phyloP scores from a whole-genome alignment of 2,797 vertebrate genomes.

The Muraenolepis orangiensis region DNA sequence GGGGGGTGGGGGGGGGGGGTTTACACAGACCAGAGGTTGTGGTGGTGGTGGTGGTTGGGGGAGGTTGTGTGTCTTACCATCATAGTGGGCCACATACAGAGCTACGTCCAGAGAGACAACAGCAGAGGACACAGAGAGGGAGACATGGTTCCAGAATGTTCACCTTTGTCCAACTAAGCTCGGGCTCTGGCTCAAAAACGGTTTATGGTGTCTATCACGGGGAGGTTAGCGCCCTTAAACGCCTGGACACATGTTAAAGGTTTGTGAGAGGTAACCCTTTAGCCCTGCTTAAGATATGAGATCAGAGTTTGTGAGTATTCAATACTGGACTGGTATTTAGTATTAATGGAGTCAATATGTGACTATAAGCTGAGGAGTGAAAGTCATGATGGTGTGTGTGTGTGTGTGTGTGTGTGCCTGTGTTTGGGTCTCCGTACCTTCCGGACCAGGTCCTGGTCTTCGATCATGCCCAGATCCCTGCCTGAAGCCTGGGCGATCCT shows the following conservation, averaged over 20 bases:
- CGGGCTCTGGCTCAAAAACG: constrained; percentile 4
- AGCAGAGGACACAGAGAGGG: constrained; percentile 62
- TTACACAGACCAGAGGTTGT: constrained; percentile 12
- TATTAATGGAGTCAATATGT: neutral
- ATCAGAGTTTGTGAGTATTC: neutral
- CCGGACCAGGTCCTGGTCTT: constrained; percentile 93
- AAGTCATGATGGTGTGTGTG: neutral
- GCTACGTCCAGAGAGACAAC: constrained; percentile 69
- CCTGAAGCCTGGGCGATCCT: constrained; percentile 95
- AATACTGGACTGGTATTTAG: neutral
- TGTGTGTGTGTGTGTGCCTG: neutral
- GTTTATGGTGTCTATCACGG: neutral
- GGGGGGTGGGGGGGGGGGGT: neutral
- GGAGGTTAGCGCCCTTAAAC: neutral
- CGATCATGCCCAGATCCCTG: constrained; percentile 92
- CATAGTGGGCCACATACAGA: constrained; percentile 84
- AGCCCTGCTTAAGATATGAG: neutral
- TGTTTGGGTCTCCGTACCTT: constrained; percentile 76
- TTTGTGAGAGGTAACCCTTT: neutral
- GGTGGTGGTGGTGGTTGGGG: neutral
- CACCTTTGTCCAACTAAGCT: constrained; percentile 10
- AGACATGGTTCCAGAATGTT: constrained; percentile 46
- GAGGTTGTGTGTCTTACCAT: constrained; percentile 71
- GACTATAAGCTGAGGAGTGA: neutral
- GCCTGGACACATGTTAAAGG: neutral